A percentile compares a stretch with the other conserved stretches of the same genome.
phyloP scores from a whole-genome alignment of 2,888 invertebrate genomes.

The Alsophila aescularia region DNA sequence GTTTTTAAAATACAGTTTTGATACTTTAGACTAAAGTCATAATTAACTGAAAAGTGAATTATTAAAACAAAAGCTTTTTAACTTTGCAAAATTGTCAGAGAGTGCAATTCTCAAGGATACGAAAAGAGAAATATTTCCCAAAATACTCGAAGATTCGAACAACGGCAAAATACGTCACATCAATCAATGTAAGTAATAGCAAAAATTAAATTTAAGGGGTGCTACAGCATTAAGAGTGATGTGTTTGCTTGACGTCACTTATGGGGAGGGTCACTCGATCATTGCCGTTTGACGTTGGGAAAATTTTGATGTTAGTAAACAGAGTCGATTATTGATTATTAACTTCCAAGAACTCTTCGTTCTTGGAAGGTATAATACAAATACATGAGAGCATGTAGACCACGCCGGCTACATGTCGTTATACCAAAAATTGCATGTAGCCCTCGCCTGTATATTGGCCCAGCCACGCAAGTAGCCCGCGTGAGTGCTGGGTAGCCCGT shows the following conservation, averaged over 20 bases:
- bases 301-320: conserved; percentile 14
- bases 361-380: not conserved
- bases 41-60: no score
- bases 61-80: not conserved
- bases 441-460: no score
- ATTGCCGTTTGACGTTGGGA: conserved; percentile 8
- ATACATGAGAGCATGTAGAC: no score
- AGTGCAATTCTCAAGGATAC: no score
- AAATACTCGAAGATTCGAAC: not conserved
- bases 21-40: no score
- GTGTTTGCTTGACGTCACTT: conserved; percentile 18
- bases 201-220: conserved; percentile 44
- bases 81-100: no score
- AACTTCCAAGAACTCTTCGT: not conserved
- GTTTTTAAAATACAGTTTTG: no score
- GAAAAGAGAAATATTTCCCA: not conserved
- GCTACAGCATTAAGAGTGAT: conserved; percentile 18
- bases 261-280: conserved; percentile 25
- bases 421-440: no score
- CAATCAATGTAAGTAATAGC: conserved; percentile 55
- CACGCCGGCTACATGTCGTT: no score
- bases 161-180: conserved; percentile 42
- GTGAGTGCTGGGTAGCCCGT: no score
- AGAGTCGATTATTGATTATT: conserved; percentile 13
- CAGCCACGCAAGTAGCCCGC: no score